Percentiles rank a stretch among this genome's conserved stretches.
phyloP scores from a whole-genome alignment of 1,140 invertebrate genomes.

The Pogonus chalceus region DNA sequence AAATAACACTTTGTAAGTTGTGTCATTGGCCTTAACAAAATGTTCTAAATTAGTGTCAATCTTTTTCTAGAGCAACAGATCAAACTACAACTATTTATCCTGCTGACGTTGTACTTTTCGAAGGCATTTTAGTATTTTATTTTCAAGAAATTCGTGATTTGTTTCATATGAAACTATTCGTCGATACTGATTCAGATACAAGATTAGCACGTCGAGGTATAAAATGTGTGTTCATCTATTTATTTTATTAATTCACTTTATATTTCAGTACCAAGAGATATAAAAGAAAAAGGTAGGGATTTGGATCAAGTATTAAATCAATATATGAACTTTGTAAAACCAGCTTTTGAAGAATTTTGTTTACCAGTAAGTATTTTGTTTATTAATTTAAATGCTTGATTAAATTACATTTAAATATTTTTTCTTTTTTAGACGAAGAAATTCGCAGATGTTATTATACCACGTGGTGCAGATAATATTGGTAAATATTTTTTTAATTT shows the following conservation, averaged over 20 bases:
- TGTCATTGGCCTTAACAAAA: conserved; percentile 26
- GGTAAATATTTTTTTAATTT: conserved; percentile 47
- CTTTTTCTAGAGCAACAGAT: conserved; percentile 52
- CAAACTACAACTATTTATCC: conserved; percentile 79
- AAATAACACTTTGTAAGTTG: conserved; percentile 71
- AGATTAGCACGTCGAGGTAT: conserved; percentile 86
- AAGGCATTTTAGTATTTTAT: conserved; percentile 97
- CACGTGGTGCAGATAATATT: conserved; percentile 90
- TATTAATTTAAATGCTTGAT: conserved; percentile 6
- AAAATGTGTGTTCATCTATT: conserved; percentile 2
- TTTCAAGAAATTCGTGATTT: conserved; percentile 87
- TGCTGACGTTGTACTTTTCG: conserved; percentile 96
- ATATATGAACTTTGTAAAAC: conserved; percentile 96
- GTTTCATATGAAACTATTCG: conserved; percentile 99
- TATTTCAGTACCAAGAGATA: conserved; percentile 80
- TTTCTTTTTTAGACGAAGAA: conserved; percentile 83
- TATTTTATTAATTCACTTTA: conserved; percentile 9
- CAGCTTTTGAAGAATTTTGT: conserved; percentile 99
- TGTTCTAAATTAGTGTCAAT: not conserved
- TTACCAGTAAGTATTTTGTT: conserved; percentile 65
- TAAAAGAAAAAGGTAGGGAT: conserved; percentile 85
- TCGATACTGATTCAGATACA: conserved; percentile 97
- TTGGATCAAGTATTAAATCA: conserved; percentile 91
- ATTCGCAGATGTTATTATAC: conserved; percentile 99
- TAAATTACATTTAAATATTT: conserved; percentile 9